These are phyloP conservation scores for Cyphotilapia sp. DNA, from an alignment of 2,113 vertebrate species.

Conservation along the genomic window DNA sequence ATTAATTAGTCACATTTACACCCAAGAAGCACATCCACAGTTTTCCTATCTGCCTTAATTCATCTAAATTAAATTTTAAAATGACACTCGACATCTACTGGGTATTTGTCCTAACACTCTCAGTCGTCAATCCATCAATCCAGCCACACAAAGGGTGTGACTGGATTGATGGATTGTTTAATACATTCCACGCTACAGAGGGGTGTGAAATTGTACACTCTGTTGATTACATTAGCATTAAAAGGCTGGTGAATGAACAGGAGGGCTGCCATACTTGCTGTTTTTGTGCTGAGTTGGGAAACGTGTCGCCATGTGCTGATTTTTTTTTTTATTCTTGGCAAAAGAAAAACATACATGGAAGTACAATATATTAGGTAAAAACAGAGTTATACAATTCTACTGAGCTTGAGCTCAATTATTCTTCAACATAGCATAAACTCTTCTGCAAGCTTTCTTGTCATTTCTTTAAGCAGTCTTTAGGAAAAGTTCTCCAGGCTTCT, in stretches of 20 bases:
- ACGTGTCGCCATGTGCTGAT: not conserved
- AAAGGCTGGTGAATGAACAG: not conserved
- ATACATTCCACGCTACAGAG: not conserved
- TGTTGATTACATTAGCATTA: slow-evolving; percentile 15
- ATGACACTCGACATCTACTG: not conserved
- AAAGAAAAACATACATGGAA: not conserved
- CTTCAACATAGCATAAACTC: not conserved
- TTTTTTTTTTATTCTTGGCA: not conserved
- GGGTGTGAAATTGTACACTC: not conserved
- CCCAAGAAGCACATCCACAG: not conserved
- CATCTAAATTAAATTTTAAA: not conserved
- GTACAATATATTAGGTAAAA: not conserved
- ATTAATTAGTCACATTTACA: not conserved
- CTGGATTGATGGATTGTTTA: not conserved
- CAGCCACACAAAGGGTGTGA: not conserved
- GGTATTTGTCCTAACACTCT: not conserved
- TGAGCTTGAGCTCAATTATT: not conserved
- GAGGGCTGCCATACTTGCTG: not conserved
- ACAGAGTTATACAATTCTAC: not conserved
- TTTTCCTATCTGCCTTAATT: not conserved
- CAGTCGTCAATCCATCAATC: not conserved
- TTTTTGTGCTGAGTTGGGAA: not conserved
- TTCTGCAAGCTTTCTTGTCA: not conserved
- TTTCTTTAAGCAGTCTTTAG: not conserved
- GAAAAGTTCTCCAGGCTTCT: not conserved